Evolutionary conservation across 2,888 invertebrate species (phyloP).

Genomic region (Limnephilus auricula): DNA sequence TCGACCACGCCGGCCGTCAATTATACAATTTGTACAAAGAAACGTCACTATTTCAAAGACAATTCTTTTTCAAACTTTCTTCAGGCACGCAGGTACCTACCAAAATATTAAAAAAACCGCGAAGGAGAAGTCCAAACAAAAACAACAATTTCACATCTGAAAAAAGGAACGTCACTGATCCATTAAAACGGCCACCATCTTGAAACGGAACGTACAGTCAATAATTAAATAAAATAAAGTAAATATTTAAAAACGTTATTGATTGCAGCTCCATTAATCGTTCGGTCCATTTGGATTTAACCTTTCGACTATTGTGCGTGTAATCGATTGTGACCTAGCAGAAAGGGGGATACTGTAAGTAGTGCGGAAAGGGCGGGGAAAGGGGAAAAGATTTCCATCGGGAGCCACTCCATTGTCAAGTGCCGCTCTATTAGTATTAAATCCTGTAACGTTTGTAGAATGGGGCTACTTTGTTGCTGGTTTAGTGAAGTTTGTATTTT

Average conservation of each 20-base stretch:
- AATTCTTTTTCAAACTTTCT: too few relatives aligned
- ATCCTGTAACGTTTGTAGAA: background rate
- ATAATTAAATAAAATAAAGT: too few relatives aligned
- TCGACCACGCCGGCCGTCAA: too few relatives aligned
- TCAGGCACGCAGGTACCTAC: too few relatives aligned
- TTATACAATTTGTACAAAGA: too few relatives aligned
- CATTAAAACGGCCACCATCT: too few relatives aligned
- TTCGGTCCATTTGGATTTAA: background rate
- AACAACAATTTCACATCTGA: too few relatives aligned
- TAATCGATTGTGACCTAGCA: background rate
- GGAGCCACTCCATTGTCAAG: conserved; percentile 2
- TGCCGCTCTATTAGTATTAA: conserved; percentile 2
- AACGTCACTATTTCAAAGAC: too few relatives aligned
- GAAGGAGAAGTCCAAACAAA: too few relatives aligned
- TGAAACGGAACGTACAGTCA: too few relatives aligned
- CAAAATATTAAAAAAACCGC: too few relatives aligned
- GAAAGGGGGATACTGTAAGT: background rate
- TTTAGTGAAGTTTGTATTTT: background rate
- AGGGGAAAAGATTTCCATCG: background rate
- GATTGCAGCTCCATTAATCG: background rate
- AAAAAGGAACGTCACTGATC: too few relatives aligned
- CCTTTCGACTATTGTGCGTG: background rate
- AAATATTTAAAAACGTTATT: background rate
- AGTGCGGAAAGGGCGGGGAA: background rate
- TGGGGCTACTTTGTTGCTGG: background rate